Evolutionary conservation across 2,888 invertebrate species (phyloP).

Genomic region (Norana najaformis): DNA sequence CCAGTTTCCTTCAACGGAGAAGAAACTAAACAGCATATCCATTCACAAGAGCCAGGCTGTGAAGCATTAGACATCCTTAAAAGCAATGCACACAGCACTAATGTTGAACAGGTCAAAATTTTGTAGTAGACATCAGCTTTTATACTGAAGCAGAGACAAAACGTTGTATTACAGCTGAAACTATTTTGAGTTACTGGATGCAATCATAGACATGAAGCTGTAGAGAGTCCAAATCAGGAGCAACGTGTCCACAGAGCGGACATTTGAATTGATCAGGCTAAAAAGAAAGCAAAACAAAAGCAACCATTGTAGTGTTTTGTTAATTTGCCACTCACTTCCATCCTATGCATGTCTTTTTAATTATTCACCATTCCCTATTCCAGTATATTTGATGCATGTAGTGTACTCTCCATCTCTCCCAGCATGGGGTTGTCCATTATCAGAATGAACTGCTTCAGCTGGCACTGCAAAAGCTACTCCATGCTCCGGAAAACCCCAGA

Average conservation of each 20-base stretch:
- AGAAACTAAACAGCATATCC: not conserved
- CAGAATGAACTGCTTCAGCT: no score
- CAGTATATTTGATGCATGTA: no score
- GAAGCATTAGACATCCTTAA: not conserved
- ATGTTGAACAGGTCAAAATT: not conserved
- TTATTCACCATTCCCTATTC: no score
- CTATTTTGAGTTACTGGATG: not conserved
- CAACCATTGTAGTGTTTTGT: not conserved
- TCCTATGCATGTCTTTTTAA: no score
- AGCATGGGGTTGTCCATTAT: no score
- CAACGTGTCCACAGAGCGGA: not conserved
- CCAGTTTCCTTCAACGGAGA: not conserved
- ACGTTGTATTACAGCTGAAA: not conserved
- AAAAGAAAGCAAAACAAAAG: not conserved
- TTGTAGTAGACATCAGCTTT: not conserved
- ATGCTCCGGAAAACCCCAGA: no score
- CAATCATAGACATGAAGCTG: constrained; percentile 1
- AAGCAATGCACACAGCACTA: not conserved
- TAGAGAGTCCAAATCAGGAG: constrained; percentile 1
- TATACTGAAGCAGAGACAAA: not conserved
- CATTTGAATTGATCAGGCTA: not conserved
- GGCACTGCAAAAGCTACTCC: no score
- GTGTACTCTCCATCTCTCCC: no score
- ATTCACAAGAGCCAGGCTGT: not conserved
- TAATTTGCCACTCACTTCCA: not conserved